These are phyloP conservation scores for Patiria pectinifera DNA, from an alignment of 53 echinoderm and acorn worm species.

Conservation along the genomic window DNA sequence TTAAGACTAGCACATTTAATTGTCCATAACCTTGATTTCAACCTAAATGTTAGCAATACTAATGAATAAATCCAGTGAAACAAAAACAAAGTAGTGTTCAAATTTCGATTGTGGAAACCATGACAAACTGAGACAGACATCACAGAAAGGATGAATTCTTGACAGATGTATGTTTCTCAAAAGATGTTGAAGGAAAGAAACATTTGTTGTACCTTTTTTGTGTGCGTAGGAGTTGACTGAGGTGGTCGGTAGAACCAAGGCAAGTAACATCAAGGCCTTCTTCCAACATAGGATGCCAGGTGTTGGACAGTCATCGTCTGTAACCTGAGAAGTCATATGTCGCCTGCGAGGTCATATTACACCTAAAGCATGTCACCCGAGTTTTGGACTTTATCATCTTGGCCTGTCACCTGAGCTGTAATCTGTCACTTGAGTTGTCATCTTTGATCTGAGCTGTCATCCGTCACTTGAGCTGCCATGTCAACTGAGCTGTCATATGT, in stretches of 20 bases:
- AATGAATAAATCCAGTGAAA: no score
- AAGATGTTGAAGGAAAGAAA: background rate
- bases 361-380: background rate
- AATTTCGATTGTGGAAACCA: no score
- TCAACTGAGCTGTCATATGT: background rate
- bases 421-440: background rate
- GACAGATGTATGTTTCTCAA: background rate
- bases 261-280: conserved; percentile 68
- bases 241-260: conserved; percentile 72
- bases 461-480: background rate
- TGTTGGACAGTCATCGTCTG: conserved; percentile 12
- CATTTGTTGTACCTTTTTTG: background rate
- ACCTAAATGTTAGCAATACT: no score
- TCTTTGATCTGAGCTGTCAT: background rate
- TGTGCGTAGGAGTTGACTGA: conserved; percentile 70
- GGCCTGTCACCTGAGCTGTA: background rate
- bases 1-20: no score
- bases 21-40: no score
- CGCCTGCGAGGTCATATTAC: background rate
- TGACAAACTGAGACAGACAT: no score
- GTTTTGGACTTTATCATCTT: background rate
- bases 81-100: no score
- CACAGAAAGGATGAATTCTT: no score
- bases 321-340: conserved; percentile 11
- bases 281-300: conserved; percentile 37